A percentile compares a stretch with the other conserved stretches of the same genome.
Conservation (phyloP, 2,113 vertebrate species). For the Nerophis ophidion region DNA sequence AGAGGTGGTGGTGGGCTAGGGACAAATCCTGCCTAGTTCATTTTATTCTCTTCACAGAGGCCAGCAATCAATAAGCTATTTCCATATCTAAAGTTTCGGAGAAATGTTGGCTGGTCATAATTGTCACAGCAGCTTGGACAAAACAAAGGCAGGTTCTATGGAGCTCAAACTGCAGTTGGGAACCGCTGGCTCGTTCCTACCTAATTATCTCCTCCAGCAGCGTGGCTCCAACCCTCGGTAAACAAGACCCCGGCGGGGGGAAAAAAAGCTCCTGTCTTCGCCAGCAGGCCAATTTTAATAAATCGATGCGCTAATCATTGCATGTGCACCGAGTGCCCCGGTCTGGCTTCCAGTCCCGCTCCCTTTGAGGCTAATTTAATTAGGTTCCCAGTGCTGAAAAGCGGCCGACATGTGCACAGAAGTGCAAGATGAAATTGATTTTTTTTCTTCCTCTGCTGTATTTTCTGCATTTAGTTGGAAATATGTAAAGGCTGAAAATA, state of each 20-base stretch:
- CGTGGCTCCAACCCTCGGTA: constrained; percentile 42
- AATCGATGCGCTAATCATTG: constrained; percentile 66
- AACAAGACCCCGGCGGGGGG: constrained; percentile 55
- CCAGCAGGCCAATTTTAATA: constrained; percentile 58
- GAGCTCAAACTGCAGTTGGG: constrained; percentile 32
- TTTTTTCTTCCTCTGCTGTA: constrained; percentile 35
- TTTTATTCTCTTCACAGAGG: background rate
- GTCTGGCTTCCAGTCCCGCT: constrained; percentile 45
- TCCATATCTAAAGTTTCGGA: constrained; percentile 5
- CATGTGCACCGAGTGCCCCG: constrained; percentile 43
- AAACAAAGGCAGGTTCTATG: constrained; percentile 29
- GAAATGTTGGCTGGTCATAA: constrained; percentile 33
- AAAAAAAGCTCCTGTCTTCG: constrained; percentile 44
- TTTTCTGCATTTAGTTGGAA: constrained; percentile 43
- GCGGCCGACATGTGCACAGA: constrained; percentile 39
- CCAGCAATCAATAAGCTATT: background rate
- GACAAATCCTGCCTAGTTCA: background rate
- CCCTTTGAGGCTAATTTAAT: constrained; percentile 68
- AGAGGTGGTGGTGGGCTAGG: background rate
- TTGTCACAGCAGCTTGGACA: constrained; percentile 30
- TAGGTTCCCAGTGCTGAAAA: constrained; percentile 57
- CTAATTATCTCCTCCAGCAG: constrained; percentile 59
- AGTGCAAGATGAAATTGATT: constrained; percentile 61
- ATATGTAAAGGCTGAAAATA: constrained; percentile 35
- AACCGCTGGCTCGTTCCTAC: constrained; percentile 43